Conservation (phyloP, 2,888 invertebrate species). For the Oxyteleia sp. region DNA sequence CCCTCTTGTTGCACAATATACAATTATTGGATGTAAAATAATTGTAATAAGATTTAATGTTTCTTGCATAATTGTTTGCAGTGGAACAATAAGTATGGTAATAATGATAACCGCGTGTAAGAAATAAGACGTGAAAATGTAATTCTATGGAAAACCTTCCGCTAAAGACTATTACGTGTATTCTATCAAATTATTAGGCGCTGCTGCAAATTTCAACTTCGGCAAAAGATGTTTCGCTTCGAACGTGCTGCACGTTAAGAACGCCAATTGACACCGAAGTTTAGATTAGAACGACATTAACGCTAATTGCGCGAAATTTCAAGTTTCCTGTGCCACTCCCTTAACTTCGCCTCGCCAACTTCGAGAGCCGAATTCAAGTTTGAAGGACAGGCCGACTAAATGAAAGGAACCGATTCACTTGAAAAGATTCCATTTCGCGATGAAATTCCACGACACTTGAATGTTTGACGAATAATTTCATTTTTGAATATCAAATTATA, state of each 20-base stretch:
- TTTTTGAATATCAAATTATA: background rate
- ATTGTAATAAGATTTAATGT: too few relatives aligned
- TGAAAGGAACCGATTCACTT: conserved; percentile 50
- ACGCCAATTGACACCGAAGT: conserved; percentile 71
- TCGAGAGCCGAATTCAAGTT: conserved; percentile 44
- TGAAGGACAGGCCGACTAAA: conserved; percentile 48
- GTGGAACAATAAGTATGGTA: too few relatives aligned
- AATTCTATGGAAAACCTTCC: too few relatives aligned
- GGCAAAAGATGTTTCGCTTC: conserved; percentile 38
- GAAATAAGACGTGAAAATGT: too few relatives aligned
- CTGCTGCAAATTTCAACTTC: conserved; percentile 28
- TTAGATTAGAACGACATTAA: conserved; percentile 74
- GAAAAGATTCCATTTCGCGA: conserved; percentile 34
- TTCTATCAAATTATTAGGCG: conserved; percentile 45
- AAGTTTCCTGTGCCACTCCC: conserved; percentile 57
- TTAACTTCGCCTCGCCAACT: conserved; percentile 23
- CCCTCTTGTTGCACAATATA: too few relatives aligned
- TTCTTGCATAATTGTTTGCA: too few relatives aligned
- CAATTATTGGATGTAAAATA: too few relatives aligned
- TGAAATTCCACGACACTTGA: conserved; percentile 15
- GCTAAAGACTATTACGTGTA: conserved; percentile 34
- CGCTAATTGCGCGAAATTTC: conserved; percentile 73
- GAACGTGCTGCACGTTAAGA: conserved; percentile 71
- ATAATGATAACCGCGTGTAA: too few relatives aligned
- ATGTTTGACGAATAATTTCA: conserved; percentile 10